These are phyloP conservation scores for Peromyscus maniculatus DNA, from an alignment of 2,113 vertebrate species.

Conservation along the genomic window DNA sequence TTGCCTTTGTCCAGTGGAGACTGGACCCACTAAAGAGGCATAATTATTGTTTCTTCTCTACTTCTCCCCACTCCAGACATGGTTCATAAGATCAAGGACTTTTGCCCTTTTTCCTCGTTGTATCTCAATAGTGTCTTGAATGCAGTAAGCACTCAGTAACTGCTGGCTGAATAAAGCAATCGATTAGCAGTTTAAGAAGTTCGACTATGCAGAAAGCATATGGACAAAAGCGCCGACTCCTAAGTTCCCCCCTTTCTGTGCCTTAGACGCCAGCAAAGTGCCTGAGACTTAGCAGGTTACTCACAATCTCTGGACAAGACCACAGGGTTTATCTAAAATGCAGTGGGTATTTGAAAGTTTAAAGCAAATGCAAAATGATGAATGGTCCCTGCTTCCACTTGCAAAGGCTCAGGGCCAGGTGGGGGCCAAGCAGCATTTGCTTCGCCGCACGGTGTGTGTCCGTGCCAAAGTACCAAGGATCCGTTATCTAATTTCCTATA, in stretches of 20 bases:
- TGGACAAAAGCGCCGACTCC: not conserved
- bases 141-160: not conserved
- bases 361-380: not conserved
- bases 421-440: not conserved
- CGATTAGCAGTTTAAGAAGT: not conserved
- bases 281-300: not conserved
- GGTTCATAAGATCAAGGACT: not conserved
- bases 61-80: not conserved
- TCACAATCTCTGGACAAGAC: not conserved
- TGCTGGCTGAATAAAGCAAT: not conserved
- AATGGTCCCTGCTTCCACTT: constrained; percentile 49
- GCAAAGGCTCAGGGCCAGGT: not conserved
- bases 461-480: constrained; percentile 21
- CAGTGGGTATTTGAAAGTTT: not conserved
- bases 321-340: not conserved
- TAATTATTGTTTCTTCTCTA: not conserved
- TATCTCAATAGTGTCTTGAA: not conserved
- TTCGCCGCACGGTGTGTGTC: not conserved
- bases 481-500: constrained; percentile 17
- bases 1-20: not conserved
- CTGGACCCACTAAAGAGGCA: not conserved
- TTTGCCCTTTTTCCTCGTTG: not conserved
- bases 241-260: not conserved
- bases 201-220: not conserved
- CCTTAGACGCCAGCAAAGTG: not conserved